These are phyloP conservation scores for Lordiphosa fenestrarum DNA, from an alignment of 2,888 invertebrate species.

Conservation along the genomic window DNA sequence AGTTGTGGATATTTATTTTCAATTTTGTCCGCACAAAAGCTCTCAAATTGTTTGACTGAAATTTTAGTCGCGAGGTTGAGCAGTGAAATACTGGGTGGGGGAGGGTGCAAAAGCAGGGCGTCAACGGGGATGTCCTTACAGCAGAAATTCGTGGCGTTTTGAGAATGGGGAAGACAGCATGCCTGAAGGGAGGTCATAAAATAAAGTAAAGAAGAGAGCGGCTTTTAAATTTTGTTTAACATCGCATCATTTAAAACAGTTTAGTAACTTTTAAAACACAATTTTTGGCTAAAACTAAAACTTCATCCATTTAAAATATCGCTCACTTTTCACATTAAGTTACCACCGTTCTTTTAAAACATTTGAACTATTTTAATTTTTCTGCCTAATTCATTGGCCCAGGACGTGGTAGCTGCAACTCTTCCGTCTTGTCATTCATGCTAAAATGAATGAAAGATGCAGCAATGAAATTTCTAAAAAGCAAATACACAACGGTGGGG, in stretches of 20 bases:
- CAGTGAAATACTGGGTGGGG: background rate
- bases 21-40: conserved; percentile 22
- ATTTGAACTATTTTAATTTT: too few species aligned
- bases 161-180: conserved; percentile 14
- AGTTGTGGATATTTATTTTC: conserved; percentile 37
- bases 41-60: conserved; percentile 29
- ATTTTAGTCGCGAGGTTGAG: conserved; percentile 17
- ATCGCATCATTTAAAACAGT: background rate
- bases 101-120: background rate
- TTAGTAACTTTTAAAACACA: background rate
- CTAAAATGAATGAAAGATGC: conserved; percentile 18
- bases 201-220: conserved; percentile 8
- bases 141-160: conserved; percentile 18
- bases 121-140: conserved; percentile 6
- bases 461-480: conserved; percentile 22
- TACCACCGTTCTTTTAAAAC: too few species aligned
- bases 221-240: conserved; percentile 6
- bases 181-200: conserved; percentile 6
- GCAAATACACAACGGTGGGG: conserved; percentile 1
- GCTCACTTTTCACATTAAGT: too few species aligned
- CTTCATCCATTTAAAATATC: too few species aligned
- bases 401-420: too few species aligned
- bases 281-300: too few species aligned
- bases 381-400: too few species aligned
- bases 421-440: conserved; percentile 4